Evolutionary conservation across 2,888 invertebrate species (phyloP), one percentile per base, ranked within the genome.

Genomic region (Antheraea assamensis): DNA sequence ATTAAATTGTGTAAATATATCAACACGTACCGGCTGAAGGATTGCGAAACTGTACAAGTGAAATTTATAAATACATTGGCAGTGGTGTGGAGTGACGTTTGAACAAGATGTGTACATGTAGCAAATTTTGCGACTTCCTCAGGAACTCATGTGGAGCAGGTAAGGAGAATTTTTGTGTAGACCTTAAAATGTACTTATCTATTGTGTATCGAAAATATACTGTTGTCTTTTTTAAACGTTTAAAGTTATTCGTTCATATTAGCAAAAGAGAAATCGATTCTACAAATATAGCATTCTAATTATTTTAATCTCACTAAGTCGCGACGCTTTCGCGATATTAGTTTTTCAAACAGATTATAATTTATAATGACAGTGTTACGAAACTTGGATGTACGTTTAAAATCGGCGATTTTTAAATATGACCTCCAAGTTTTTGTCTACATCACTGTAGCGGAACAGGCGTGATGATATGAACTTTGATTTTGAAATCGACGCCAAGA

Each of bases 31-130:
- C 86, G 88, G 86, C 87, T 91, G 90, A 90, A 90, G 89, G 85
- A 89, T 92, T 93, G 90, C 92, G 92, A 94, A 94, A 93, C 93
- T 90, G 81, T 92, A 91, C 90, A 90, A 92, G 94, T 94, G 93
- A 93, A 93, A 92, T 94, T 93, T 94, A 94, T 92, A 93, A 94
- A 94, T 94, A 94, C 91, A 92, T 93, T 93, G 90, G 91, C 92
- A 90, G 85, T 89, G 88, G 92, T 91, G 90, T 85, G 85, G 83
- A 88, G 92, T 92, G 91, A 91, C 90, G 90, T 84, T 83, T 79
- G 80, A 81, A 80, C 90, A 84, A 92, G 88, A 94, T 94, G 94
- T 92, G 94, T 87, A 84, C 92, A 84, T 94, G 94, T 89, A 94
- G 92, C 88, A 93, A 94, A 85, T 93, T 94, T 87, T 93, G 89